Base-by-base conservation (phyloP, 1,140 invertebrate genomes). In the Diorhabda sublineata region DNA sequence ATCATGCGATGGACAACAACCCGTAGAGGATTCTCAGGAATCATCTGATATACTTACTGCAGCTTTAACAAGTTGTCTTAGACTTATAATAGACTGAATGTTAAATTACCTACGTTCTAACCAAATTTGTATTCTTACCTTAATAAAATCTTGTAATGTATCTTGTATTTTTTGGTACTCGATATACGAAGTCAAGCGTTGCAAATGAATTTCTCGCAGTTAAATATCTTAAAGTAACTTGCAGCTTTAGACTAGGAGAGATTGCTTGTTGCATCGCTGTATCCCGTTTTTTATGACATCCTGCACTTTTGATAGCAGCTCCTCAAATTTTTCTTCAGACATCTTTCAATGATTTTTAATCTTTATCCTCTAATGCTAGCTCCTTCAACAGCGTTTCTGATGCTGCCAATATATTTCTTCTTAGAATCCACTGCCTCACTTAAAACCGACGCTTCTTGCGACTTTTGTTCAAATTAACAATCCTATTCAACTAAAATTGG, bases 61-160 rank as follows among this genome's bases (percentile, higher is more conserved):
- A 71, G 65, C 72, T 68, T n/a, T n/a, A n/a, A n/a, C 64, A 71
- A 71, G 58, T 41, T 62, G 45, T 73, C 62, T 70, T 70, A 68
- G 44, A 11, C 11, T 11, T 11, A 11, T 11, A 64, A 43, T 61
- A 63, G 44, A 69, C 47, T 67, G 64, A 70, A 58, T 47, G 64
- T 62, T 56, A 68, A 7, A 59, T 59, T 59, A 59, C 58, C 58
- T 59, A 59, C 58, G 59, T 42, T 71, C 57, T 68, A 60, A 57
- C 42, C 44, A 68, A 68, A 69, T 61, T 58, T 64, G 60, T 64
- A 67, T 74, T 71, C 71, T 72, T 68, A 74, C 69, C 61, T 73
- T 73, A 69, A 74, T 73, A 73, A 70, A 71, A 68, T 69, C 71
- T 70, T 74, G 61, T 68, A 74, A 70, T 66, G 69, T 67, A 61